Evolutionary conservation across 35 echinoderm and acorn worm genomes (phyloP).

Genomic region (Heliocidaris erythrogramma): DNA sequence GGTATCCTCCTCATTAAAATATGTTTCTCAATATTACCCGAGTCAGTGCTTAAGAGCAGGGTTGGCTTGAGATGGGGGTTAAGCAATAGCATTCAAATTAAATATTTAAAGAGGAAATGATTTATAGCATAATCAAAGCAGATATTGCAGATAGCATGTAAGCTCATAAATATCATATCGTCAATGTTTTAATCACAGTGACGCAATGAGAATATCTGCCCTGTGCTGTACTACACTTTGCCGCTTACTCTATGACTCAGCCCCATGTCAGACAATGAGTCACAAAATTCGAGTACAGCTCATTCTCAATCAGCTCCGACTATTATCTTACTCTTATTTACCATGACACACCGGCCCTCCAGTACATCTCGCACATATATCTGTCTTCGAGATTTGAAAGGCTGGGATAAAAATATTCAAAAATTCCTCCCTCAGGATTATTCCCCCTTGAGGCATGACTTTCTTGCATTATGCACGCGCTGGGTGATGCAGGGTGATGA

Average conservation of each 20-base stretch:
- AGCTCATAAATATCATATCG: neutral
- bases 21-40: too few species aligned
- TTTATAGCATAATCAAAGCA: neutral
- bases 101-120: neutral
- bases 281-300: conserved; percentile 31
- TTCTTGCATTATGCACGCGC: neutral
- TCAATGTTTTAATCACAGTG: neutral
- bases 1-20: too few species aligned
- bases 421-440: neutral
- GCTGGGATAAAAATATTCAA: neutral
- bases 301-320: conserved; percentile 32
- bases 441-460: neutral
- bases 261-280: conserved; percentile 29
- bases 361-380: neutral
- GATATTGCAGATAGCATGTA: neutral
- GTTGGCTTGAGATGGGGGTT: neutral
- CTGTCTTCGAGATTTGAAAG: neutral
- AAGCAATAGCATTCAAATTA: neutral
- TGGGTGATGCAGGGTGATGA: neutral
- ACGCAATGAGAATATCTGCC: conserved; percentile 24
- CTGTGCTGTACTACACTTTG: neutral
- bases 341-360: neutral
- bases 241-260: conserved; percentile 21
- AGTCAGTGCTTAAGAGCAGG: neutral
- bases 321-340: conserved; percentile 29